Evolutionary conservation across 1,140 invertebrate genomes (phyloP).

Genomic region (Amphibalanus amphitrite): DNA sequence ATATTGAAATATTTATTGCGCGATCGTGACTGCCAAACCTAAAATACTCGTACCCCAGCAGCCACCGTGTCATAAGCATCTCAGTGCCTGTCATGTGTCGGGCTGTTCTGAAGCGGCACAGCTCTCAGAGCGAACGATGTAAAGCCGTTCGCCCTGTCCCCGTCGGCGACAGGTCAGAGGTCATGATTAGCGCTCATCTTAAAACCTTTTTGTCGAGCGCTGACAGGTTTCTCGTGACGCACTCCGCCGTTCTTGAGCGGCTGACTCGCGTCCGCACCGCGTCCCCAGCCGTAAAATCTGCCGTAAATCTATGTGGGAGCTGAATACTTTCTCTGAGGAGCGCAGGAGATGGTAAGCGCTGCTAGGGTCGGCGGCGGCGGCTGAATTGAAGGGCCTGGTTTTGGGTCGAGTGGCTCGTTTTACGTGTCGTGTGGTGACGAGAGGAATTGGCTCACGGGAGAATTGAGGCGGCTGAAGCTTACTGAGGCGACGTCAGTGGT

Average conservation of each 20-base stretch:
- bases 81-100: no score
- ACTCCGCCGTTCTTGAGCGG: not conserved
- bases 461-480: no score
- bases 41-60: no score
- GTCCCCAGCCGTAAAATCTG: not conserved
- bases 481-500: no score
- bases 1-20: no score
- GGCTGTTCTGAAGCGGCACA: no score
- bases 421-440: not conserved
- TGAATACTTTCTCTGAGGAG: not conserved
- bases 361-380: not conserved
- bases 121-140: no score
- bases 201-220: not conserved
- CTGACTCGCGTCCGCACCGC: not conserved
- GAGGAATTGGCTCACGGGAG: no score
- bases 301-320: not conserved
- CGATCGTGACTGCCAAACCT: no score
- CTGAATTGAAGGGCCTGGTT: not conserved
- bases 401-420: not conserved
- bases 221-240: not conserved
- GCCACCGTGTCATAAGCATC: no score
- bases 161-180: not conserved
- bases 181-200: not conserved
- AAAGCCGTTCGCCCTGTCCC: no score
- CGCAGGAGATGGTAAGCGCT: not conserved